Percentiles rank a stretch among this genome's conserved stretches.
Evolutionary conservation across 2,888 invertebrate species (phyloP).

Genomic region (Scrobipalpa atriplicella): DNA sequence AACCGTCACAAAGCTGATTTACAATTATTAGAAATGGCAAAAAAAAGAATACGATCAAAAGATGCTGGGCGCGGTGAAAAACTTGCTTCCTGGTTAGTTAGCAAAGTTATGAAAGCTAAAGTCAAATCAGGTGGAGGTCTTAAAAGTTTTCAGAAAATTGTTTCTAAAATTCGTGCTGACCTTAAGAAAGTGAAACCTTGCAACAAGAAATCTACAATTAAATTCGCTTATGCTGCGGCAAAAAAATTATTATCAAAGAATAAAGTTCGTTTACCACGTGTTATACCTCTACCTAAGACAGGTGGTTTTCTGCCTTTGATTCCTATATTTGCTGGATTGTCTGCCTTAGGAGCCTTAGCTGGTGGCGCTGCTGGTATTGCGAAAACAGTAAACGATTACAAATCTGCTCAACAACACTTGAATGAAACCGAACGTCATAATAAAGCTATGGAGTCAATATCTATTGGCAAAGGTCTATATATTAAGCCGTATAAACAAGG

Average conservation of each 20-base stretch:
- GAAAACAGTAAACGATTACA: slow-evolving; percentile 46
- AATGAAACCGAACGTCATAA: neutral
- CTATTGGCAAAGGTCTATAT: slow-evolving; percentile 49
- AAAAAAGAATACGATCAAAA: slow-evolving; percentile 14
- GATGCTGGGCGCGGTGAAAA: slow-evolving; percentile 43
- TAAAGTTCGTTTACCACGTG: slow-evolving; percentile 12
- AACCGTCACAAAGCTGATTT: slow-evolving; percentile 53
- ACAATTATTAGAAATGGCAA: slow-evolving; percentile 39
- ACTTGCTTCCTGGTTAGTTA: slow-evolving; percentile 44
- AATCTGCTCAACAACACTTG: slow-evolving; percentile 39
- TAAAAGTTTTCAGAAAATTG: no score
- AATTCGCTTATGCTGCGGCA: slow-evolving; percentile 28
- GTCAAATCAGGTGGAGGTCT: slow-evolving; percentile 32
- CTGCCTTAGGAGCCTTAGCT: slow-evolving; percentile 50
- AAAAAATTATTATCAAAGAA: slow-evolving; percentile 7
- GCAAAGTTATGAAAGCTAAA: slow-evolving; percentile 50
- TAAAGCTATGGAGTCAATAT: slow-evolving; percentile 53
- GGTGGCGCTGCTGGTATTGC: slow-evolving; percentile 52
- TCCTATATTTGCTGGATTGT: slow-evolving; percentile 51
- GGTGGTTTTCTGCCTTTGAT: slow-evolving; percentile 51
- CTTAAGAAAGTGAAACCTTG: slow-evolving; percentile 15
- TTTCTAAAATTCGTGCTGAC: no score
- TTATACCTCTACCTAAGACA: slow-evolving; percentile 48
- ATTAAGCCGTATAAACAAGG: slow-evolving; percentile 45
- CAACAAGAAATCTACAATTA: slow-evolving; percentile 28